A percentile compares a stretch with the other conserved stretches of the same genome.
Evolutionary conservation across 1,140 invertebrate species (phyloP).

Genomic region (Protaetia brevitarsis): DNA sequence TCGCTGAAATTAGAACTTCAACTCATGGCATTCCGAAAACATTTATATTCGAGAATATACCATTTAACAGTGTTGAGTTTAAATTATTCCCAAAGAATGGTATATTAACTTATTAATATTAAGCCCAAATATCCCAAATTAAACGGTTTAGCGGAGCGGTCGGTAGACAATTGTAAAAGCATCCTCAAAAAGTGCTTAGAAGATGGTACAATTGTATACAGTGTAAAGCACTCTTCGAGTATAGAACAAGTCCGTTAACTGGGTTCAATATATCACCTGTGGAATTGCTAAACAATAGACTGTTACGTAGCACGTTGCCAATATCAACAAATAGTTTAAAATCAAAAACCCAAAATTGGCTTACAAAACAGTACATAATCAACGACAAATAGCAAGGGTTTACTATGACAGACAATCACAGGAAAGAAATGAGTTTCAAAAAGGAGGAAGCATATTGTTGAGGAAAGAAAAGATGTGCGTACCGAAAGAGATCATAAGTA

Average conservation of each 20-base stretch:
- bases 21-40: constrained; percentile 41
- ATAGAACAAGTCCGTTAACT: neutral
- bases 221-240: neutral
- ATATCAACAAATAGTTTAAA: neutral
- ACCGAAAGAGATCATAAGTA: too few species aligned
- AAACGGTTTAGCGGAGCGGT: constrained; percentile 44
- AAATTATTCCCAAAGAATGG: constrained; percentile 44
- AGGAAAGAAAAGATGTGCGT: too few species aligned
- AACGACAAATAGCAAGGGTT: neutral
- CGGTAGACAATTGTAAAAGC: constrained; percentile 40
- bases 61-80: constrained; percentile 37
- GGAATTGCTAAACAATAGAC: neutral
- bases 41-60: constrained; percentile 44
- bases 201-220: neutral
- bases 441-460: neutral
- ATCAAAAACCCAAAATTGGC: neutral
- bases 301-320: neutral
- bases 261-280: neutral
- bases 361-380: neutral
- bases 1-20: too few species aligned
- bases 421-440: neutral
- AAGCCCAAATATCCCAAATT: constrained; percentile 46
- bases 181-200: constrained; percentile 34
- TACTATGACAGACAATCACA: neutral
- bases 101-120: constrained; percentile 44